These are phyloP conservation scores for Drosophila mauritiana DNA, from an alignment of 1,140 invertebrate species.

Conservation along the genomic window DNA sequence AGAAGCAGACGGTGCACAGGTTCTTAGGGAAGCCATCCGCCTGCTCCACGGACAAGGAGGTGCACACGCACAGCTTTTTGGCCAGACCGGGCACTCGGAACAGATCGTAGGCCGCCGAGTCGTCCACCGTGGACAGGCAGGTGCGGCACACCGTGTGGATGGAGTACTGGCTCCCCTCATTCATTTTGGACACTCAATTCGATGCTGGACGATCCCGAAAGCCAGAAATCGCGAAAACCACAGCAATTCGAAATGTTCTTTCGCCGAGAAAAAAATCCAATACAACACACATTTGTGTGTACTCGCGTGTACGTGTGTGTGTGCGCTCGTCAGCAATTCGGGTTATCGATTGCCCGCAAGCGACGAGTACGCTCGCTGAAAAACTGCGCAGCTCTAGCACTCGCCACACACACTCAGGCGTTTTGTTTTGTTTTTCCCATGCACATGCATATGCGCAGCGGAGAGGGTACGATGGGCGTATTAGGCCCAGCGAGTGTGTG, in stretches of 20 bases:
- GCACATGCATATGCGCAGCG: conserved; percentile 1
- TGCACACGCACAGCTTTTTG: conserved; percentile 77
- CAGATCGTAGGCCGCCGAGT: conserved; percentile 65
- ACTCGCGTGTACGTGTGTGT: conserved; percentile 6
- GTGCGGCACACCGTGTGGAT: conserved; percentile 79
- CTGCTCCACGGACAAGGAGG: conserved; percentile 73
- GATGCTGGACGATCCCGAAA: conserved; percentile 6
- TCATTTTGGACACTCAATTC: conserved; percentile 46
- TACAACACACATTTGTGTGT: conserved; percentile 39
- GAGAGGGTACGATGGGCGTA: not conserved
- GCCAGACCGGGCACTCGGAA: conserved; percentile 75
- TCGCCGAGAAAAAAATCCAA: conserved; percentile 40
- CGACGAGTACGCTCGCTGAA: conserved; percentile 7
- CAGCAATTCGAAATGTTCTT: conserved; percentile 29
- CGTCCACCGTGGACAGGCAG: conserved; percentile 65
- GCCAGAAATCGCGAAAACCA: conserved; percentile 17
- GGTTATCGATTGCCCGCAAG: conserved; percentile 5
- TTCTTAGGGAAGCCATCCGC: conserved; percentile 79
- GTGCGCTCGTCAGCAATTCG: conserved; percentile 9
- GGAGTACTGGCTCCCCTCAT: conserved; percentile 69
- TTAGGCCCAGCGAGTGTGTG: no score
- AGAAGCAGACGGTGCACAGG: conserved; percentile 70
- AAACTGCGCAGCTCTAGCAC: conserved; percentile 18
- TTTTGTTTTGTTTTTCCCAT: conserved; percentile 23
- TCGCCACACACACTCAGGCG: conserved; percentile 1